These are phyloP conservation scores for Aphis craccivora DNA, from an alignment of 1,140 invertebrate genomes.

Conservation along the genomic window DNA sequence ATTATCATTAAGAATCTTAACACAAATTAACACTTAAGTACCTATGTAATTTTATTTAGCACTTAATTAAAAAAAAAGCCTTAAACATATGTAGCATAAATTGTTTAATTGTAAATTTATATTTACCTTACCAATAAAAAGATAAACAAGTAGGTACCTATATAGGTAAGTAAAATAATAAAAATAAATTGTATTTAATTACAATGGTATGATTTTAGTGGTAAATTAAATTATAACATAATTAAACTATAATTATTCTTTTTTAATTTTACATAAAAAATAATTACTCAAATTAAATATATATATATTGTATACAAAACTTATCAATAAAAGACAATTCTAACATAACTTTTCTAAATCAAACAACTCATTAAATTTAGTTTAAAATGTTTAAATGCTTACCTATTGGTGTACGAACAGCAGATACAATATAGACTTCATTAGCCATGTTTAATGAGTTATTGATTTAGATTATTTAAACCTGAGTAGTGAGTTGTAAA, in stretches of 20 bases:
- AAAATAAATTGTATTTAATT: too few species aligned
- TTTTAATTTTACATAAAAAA: neutral
- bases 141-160: too few species aligned
- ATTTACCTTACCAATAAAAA: too few species aligned
- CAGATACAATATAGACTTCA: slow-evolving; percentile 73
- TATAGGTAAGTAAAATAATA: too few species aligned
- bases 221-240: neutral
- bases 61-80: neutral
- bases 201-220: neutral
- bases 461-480: neutral
- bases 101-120: neutral
- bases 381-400: slow-evolving; percentile 59
- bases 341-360: neutral
- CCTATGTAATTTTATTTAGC: neutral
- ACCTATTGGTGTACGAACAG: slow-evolving; percentile 75
- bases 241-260: neutral
- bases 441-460: slow-evolving; percentile 52
- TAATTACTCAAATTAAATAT: neutral
- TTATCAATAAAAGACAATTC: neutral
- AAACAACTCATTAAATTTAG: neutral
- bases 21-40: neutral
- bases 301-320: neutral
- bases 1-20: neutral
- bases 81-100: neutral
- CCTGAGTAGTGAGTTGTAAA: neutral